phyloP scores from a whole-genome alignment of 92 coral and sea anemone species.

The Metridium senile region DNA sequence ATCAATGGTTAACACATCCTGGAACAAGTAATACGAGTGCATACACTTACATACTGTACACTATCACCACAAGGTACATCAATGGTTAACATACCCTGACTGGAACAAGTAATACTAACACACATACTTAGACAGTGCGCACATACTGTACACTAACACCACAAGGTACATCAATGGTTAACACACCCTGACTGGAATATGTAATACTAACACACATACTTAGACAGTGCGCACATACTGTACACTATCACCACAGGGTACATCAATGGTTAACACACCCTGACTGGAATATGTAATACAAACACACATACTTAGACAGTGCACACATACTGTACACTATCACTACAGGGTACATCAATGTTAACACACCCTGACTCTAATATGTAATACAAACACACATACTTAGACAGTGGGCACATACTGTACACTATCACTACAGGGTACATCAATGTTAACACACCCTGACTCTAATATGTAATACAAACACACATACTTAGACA shows the following conservation, averaged over 20 bases:
- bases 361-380: not conserved
- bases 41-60: not conserved
- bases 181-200: not conserved
- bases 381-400: not conserved
- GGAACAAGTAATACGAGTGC: too few relatives aligned
- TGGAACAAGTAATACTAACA: not conserved
- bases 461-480: not conserved
- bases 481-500: not conserved
- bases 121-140: not conserved
- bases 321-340: conserved; percentile 6
- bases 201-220: not conserved
- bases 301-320: not conserved
- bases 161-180: not conserved
- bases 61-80: not conserved
- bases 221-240: not conserved
- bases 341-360: not conserved
- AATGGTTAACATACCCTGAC: not conserved
- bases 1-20: not conserved
- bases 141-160: not conserved
- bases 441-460: not conserved
- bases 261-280: not conserved
- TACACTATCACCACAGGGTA: not conserved
- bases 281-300: not conserved
- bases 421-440: not conserved
- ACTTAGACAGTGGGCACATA: not conserved